Conservation (phyloP, 2,888 invertebrate species). For the Rhimphoctona megacephalus region DNA sequence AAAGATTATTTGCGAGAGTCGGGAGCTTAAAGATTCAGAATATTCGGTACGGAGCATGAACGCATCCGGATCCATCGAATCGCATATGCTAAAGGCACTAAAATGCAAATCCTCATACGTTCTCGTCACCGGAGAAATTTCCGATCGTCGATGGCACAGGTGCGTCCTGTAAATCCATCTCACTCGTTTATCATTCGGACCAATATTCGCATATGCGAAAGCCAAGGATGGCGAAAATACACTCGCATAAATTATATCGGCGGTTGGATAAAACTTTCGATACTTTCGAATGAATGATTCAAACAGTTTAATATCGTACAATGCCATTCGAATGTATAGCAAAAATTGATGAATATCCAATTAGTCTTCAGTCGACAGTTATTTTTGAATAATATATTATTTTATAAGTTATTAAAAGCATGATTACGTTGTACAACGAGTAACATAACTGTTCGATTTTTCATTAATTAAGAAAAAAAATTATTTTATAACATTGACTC, state of each 20-base stretch:
- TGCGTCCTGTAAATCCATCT: slow-evolving; percentile 44
- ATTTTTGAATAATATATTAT: neutral
- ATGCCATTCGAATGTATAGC: slow-evolving; percentile 13
- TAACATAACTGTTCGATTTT: neutral
- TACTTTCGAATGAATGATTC: slow-evolving; percentile 33
- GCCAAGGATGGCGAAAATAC: slow-evolving; percentile 23
- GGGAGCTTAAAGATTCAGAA: slow-evolving; percentile 23
- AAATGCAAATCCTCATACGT: slow-evolving; percentile 53
- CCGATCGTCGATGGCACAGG: slow-evolving; percentile 53
- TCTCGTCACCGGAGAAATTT: slow-evolving; percentile 59
- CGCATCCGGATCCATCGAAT: slow-evolving; percentile 48
- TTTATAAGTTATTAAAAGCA: neutral
- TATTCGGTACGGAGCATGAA: slow-evolving; percentile 8
- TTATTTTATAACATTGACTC: neutral
- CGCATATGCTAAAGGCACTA: slow-evolving; percentile 28
- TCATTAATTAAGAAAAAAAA: neutral
- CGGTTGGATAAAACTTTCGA: slow-evolving; percentile 36
- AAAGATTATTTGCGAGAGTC: slow-evolving; percentile 23
- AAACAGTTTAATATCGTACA: neutral
- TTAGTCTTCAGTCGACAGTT: neutral
- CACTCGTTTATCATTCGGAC: slow-evolving; percentile 15
- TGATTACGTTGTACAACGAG: neutral
- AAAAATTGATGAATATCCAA: neutral
- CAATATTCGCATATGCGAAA: slow-evolving; percentile 10
- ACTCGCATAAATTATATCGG: slow-evolving; percentile 44